A percentile compares a stretch with the other conserved stretches of the same genome.
Evolutionary conservation across 1,140 invertebrate species (phyloP).

Genomic region (Drosophila obscura): DNA sequence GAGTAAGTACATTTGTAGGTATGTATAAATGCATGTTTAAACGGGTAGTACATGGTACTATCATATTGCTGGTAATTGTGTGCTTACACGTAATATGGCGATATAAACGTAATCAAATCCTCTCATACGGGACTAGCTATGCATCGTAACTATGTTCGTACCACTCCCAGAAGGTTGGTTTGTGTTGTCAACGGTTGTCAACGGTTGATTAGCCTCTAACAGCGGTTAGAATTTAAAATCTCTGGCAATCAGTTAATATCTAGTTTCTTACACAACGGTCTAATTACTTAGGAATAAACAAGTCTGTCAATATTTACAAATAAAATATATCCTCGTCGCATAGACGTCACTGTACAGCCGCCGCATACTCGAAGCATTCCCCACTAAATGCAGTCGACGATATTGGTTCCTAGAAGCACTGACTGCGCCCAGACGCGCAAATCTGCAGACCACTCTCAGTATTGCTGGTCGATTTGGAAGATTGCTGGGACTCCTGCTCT

Average conservation of each 20-base stretch:
- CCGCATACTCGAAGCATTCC: background rate
- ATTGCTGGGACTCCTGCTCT: no score
- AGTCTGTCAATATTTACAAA: conserved; percentile 51
- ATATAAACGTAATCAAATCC: background rate
- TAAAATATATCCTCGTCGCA: conserved; percentile 39
- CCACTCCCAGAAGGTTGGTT: conserved; percentile 6
- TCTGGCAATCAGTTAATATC: conserved; percentile 26
- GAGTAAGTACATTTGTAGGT: no score
- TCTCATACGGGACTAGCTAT: background rate
- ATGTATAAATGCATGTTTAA: background rate
- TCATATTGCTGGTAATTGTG: conserved; percentile 6
- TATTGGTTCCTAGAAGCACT: conserved; percentile 54
- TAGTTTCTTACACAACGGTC: conserved; percentile 37
- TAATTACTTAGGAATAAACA: conserved; percentile 17
- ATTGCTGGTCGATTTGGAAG: conserved; percentile 12
- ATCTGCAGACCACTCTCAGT: conserved; percentile 27
- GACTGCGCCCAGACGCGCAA: conserved; percentile 49
- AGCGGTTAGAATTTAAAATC: conserved; percentile 25
- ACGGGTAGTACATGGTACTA: conserved; percentile 17
- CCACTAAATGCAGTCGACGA: no score
- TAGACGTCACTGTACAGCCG: background rate
- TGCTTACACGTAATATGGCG: background rate
- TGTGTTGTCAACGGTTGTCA: conserved; percentile 30
- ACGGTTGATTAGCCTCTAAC: conserved; percentile 47
- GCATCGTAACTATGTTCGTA: no score